Evolutionary conservation across 2,888 invertebrate species (phyloP).

Genomic region (Chloroclysta siterata): DNA sequence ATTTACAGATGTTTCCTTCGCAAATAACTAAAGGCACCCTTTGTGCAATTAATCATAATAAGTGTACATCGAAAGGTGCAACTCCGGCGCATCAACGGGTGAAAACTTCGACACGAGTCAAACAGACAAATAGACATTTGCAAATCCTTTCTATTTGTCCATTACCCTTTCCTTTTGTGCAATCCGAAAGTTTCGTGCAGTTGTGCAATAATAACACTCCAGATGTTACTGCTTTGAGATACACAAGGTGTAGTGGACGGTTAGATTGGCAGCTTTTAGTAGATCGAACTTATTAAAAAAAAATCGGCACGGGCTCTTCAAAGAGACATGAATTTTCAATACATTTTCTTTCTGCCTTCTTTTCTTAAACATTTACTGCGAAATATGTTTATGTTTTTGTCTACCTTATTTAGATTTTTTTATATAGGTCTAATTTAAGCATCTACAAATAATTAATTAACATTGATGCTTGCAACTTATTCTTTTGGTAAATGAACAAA

Average conservation of each 20-base stretch:
- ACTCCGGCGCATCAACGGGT: constrained; percentile 35
- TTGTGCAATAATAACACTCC: constrained; percentile 46
- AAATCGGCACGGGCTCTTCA: not conserved
- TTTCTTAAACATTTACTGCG: no score
- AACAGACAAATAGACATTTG: constrained; percentile 50
- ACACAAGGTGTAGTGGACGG: not conserved
- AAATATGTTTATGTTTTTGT: no score
- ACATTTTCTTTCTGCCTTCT: no score
- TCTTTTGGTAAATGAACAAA: no score
- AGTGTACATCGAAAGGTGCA: constrained; percentile 58
- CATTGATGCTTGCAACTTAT: no score
- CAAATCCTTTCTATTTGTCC: constrained; percentile 65
- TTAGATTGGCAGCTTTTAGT: not conserved
- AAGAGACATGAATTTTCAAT: not conserved
- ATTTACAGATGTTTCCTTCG: constrained; percentile 14
- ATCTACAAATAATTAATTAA: no score
- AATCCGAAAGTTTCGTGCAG: constrained; percentile 54
- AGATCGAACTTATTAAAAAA: not conserved
- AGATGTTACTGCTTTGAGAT: constrained; percentile 49
- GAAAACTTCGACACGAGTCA: constrained; percentile 48
- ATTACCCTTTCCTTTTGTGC: constrained; percentile 66
- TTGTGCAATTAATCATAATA: constrained; percentile 47
- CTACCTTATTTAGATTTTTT: no score
- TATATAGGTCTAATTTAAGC: no score
- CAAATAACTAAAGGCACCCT: constrained; percentile 8